Base-by-base conservation (phyloP, 2,113 vertebrate species). In the Oxyruncus cristatus region DNA sequence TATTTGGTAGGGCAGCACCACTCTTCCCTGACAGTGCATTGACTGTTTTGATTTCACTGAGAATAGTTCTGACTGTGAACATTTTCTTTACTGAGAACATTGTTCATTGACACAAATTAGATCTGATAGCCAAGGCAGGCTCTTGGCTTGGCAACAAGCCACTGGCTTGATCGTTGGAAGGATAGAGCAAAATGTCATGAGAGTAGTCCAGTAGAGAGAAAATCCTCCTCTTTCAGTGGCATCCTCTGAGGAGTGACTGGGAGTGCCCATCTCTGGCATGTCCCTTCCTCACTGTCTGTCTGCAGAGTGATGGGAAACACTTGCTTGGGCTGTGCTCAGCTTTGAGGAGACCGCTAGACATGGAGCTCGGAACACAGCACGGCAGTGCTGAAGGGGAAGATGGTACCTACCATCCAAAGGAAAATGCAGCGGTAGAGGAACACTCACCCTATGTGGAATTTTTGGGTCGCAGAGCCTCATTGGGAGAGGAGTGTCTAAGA, bases 241-340 rank as follows among this genome's bases (percentile, higher is more conserved):
- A 81, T 7, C 9, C 21, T 47, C 30, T 0, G 2, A 77, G 59
- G 26, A 50, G 13, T 5, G 52, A 8, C 22, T 26, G 18, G 0
- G 14, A 27, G 42, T 27, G 33, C 62, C 27, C 9, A 0, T 1
- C 9, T 3, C 1, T 1, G 46, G 26, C 37, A 70, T 0, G 0
- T 30, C 53, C n/a, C 56, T 86, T 50, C 28, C 37, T 75, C 0
- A 0, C 41, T 65, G 83, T 13, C 16, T 63, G 22, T 9, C 30
- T 28, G 18, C 5, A 42, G 3, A 35, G 50, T 0, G 0, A 11
- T 49, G 55, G 59, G 14, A 46, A 83, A 32, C 0, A 0, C 9
- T 27, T 3, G 3, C 59, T 84, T 6, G 4, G 71, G 21, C n/a
- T 71, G 39, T n/a, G 46, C 35, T 76, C 6, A 6, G 26, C 26